phyloP scores from a whole-genome alignment of 2,113 vertebrate species.

The Oncorhynchus keta region DNA sequence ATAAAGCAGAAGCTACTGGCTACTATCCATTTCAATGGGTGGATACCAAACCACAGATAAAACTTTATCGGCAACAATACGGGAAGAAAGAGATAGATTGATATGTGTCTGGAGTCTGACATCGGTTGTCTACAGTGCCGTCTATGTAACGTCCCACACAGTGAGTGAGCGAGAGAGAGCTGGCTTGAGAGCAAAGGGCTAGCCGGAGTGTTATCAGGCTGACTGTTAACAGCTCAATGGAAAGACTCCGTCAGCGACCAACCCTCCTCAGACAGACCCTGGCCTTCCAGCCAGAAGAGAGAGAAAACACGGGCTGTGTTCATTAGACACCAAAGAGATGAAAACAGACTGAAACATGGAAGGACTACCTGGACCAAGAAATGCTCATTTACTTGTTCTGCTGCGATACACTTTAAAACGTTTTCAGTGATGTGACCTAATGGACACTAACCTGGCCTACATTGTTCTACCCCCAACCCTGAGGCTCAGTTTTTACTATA shows the following conservation, averaged over 20 bases:
- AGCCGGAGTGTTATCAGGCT: conserved; percentile 45
- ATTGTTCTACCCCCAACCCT: conserved; percentile 21
- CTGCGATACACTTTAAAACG: too few species aligned
- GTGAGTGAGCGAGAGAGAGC: conserved; percentile 28
- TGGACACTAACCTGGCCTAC: neutral
- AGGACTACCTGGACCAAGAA: too few species aligned
- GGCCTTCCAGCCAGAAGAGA: conserved; percentile 29
- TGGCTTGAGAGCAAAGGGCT: conserved; percentile 41
- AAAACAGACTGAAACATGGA: too few species aligned
- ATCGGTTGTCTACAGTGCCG: conserved; percentile 20
- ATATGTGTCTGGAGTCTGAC: conserved; percentile 38
- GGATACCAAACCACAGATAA: neutral
- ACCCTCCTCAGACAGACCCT: conserved; percentile 36
- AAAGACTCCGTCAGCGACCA: conserved; percentile 55
- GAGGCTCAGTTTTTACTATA: neutral
- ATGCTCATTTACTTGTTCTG: too few species aligned
- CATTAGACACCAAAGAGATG: too few species aligned
- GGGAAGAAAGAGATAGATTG: conserved; percentile 24
- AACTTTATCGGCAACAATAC: neutral
- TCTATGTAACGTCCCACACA: conserved; percentile 53
- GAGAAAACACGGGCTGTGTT: neutral
- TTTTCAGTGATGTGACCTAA: too few species aligned
- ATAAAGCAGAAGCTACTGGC: too few species aligned
- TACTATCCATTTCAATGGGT: too few species aligned
- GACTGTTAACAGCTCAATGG: conserved; percentile 59